A percentile compares a stretch with the other conserved stretches of the same genome.
Evolutionary conservation across 2,113 vertebrate genomes (phyloP).

Genomic region (Takifugu flavidus): DNA sequence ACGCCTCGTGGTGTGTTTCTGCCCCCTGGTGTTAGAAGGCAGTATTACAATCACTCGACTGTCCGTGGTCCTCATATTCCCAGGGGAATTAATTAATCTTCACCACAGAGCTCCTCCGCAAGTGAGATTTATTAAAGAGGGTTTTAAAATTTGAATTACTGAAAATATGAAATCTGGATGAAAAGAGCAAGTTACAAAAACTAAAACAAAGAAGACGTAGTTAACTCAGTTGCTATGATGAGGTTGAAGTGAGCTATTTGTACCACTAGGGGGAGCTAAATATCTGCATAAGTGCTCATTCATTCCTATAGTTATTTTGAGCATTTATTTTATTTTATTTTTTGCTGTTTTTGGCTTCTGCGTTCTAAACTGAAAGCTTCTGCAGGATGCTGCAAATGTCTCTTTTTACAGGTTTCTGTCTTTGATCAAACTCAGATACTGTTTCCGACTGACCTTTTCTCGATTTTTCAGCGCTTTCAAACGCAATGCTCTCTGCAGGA

Average conservation of each 20-base stretch:
- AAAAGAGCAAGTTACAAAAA: background rate
- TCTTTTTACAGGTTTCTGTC: background rate
- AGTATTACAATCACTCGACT: constrained; percentile 1
- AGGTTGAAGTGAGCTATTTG: background rate
- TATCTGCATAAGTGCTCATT: background rate
- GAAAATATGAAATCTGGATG: background rate
- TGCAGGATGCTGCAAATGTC: too few species aligned
- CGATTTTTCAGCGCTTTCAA: constrained; percentile 56
- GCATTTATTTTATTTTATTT: background rate
- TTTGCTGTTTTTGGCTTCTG: background rate
- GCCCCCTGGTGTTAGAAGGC: constrained; percentile 35
- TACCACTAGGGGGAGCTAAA: background rate
- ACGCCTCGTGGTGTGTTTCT: constrained; percentile 1
- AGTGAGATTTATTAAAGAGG: too few species aligned
- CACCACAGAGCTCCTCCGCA: too few species aligned
- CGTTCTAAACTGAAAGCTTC: background rate
- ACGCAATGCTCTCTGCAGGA: constrained; percentile 49
- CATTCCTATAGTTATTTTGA: background rate
- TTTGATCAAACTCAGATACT: constrained; percentile 42
- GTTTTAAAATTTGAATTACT: background rate
- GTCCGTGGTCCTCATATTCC: background rate
- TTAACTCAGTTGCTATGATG: background rate
- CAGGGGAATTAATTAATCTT: constrained; percentile 28
- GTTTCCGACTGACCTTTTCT: constrained; percentile 70
- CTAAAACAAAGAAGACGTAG: background rate